Base-by-base conservation (phyloP, 2,888 invertebrate genomes). In the Polymixis flavicincta region DNA sequence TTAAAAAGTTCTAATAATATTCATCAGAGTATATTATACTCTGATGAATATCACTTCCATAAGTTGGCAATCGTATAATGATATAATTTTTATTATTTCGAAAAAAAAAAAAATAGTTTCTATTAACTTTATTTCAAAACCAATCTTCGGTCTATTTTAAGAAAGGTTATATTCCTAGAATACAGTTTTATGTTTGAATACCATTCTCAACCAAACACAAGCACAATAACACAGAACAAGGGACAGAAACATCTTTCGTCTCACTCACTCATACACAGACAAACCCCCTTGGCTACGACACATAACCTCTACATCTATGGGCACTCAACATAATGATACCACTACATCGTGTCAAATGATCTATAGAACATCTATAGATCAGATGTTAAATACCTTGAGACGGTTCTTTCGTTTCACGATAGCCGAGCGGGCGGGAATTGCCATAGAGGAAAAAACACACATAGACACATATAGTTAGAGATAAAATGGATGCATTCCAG, bases 401-500 rank as follows among this genome's bases (percentile, higher is more conserved):
- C 94, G 96, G 92, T 93, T 96, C 97, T 97, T 95, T 95, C 97
- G 97, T 86, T 86, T 87, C 91, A 97, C 97, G 97, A 97, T 95
- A 96, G 96, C 96, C 96, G 96, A 96, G 96, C 96, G 95, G 96
- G 96, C 96, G 97, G 97, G 97, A 96, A 97, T 97, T 97, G 97
- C 97, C 97, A 97, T 97, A 97, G 95, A 97, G 97, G 87, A 97
- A 97, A 97, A 93, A 97, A 97, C 97, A 97, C 97, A 97, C 97
- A 97, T 96, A 97, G 96, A 97, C 96, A 97, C 96, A 91, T 90
- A 96, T 96, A 97, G 96, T 97, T 97, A 97, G 97, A 97, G 96
- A 93, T 92, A 93, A 93, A 94, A 95, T 87, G 93, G 96, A 97
- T 97, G 97, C 97, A 97, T 92, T 92, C 91, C 90, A 82, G 78